Evolutionary conservation across 2,888 invertebrate species (phyloP).

Genomic region (Polymixis lichenea): DNA sequence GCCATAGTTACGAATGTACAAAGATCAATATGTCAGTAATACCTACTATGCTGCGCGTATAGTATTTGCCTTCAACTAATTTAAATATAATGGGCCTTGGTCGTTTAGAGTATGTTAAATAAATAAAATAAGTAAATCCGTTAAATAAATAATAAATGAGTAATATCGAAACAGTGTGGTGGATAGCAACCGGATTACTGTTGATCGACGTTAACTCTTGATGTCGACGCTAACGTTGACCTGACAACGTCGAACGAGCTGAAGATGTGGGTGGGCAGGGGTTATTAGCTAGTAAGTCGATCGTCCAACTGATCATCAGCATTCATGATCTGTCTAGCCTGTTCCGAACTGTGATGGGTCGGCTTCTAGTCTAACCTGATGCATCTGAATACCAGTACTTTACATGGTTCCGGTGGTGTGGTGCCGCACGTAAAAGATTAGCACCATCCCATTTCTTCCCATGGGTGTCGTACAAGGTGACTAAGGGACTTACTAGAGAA

Average conservation of each 20-base stretch:
- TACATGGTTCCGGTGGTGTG: too few relatives aligned
- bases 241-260: not conserved
- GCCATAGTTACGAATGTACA: too few relatives aligned
- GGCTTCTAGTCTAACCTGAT: too few relatives aligned
- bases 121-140: not conserved
- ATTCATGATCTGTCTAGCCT: too few relatives aligned
- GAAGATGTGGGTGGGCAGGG: not conserved
- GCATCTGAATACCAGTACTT: too few relatives aligned
- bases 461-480: too few relatives aligned
- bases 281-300: not conserved
- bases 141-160: not conserved
- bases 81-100: not conserved
- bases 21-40: too few relatives aligned
- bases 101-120: not conserved
- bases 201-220: constrained; percentile 1
- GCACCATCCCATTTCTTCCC: too few relatives aligned
- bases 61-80: not conserved
- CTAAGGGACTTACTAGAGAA: too few relatives aligned
- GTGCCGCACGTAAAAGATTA: too few relatives aligned
- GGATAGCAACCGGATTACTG: not conserved
- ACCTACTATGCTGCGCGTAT: not conserved
- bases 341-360: too few relatives aligned
- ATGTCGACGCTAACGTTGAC: too few relatives aligned
- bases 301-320: not conserved
- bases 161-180: not conserved